phyloP scores from a whole-genome alignment of 2,888 invertebrate genomes.

The Serripes groenlandicus region DNA sequence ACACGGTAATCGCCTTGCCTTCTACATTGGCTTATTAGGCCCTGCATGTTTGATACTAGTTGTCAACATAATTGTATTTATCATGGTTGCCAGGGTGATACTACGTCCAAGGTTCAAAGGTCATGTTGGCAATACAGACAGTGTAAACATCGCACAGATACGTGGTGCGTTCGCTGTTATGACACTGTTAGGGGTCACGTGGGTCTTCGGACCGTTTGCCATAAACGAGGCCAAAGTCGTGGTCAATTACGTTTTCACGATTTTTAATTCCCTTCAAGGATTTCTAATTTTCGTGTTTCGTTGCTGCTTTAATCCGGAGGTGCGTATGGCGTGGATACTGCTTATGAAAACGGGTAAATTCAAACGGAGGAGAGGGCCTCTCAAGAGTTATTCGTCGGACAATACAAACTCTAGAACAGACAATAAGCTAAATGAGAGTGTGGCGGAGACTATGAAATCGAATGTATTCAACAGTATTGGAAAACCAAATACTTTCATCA shows the following conservation, averaged over 20 bases:
- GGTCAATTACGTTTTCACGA: slow-evolving; percentile 83
- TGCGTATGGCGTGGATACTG: slow-evolving; percentile 80
- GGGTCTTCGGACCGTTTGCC: slow-evolving; percentile 84
- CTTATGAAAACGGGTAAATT: slow-evolving; percentile 81
- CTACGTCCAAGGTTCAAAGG: slow-evolving; percentile 80
- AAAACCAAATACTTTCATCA: slow-evolving; percentile 42
- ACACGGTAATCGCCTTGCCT: slow-evolving; percentile 83
- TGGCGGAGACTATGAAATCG: slow-evolving; percentile 64
- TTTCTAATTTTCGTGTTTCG: slow-evolving; percentile 83
- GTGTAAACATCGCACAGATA: slow-evolving; percentile 77
- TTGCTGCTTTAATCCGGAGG: slow-evolving; percentile 82
- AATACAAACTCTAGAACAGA: slow-evolving; percentile 74
- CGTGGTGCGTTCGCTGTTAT: slow-evolving; percentile 83
- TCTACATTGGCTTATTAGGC: slow-evolving; percentile 86
- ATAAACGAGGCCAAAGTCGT: slow-evolving; percentile 80
- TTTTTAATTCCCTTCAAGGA: slow-evolving; percentile 83
- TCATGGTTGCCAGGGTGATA: slow-evolving; percentile 83
- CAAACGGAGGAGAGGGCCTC: slow-evolving; percentile 78
- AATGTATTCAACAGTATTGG: slow-evolving; percentile 63
- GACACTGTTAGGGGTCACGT: slow-evolving; percentile 82
- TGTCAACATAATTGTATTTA: slow-evolving; percentile 87
- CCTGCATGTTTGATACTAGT: slow-evolving; percentile 86
- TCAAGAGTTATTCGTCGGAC: slow-evolving; percentile 73
- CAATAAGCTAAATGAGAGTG: slow-evolving; percentile 64
- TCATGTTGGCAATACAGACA: slow-evolving; percentile 65